Base-by-base conservation (phyloP, 2,113 vertebrate genomes). In the Elephantulus edwardii region DNA sequence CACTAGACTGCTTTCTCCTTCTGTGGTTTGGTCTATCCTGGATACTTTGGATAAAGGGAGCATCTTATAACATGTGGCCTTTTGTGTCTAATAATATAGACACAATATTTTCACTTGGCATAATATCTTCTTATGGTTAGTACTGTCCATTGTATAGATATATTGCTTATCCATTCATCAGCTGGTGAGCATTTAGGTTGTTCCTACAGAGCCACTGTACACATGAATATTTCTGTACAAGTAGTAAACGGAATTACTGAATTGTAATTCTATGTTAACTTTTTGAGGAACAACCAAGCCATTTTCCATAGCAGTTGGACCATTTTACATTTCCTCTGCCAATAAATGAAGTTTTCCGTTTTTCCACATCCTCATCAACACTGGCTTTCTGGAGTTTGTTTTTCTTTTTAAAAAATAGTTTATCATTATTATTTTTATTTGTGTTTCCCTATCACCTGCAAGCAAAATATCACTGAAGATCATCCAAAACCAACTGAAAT, bases 221-320 rank as follows among this genome's bases (percentile, higher is more conserved):
- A n/a, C 90, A 8, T 48, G 48, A 77, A 33, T 60, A 77, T 81
- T 83, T 70, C 48, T 17, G 38, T 52, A 16, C 30, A 35, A 78
- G 33, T n/a, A 35, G 68, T 82, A 8, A 75, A 40, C 70, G 12
- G 46, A 86, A 64, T 88, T 85, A n/a, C 44, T 88, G 42, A n/a
- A 38, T 26, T 17, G 26, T 70, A 90, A 92, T 83, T 86, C 52
- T 70, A 42, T 83, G 81, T 80, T 64, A 77, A 48, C 44, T 74
- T 95, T 74, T 93, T 77, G 79, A 81, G 76, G 33, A 90, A 35
- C 24, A 19, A 46, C 33, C 22, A 80, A 52, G 72, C n/a, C n/a
- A n/a, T n/a, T n/a, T n/a, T n/a, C n/a, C n/a, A n/a, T n/a, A n/a
- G n/a, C n/a, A n/a, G n/a, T n/a, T n/a, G n/a, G n/a, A n/a, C n/a